Conservation (phyloP, 2,113 vertebrate species). For the Rhinoptilus africanus region DNA sequence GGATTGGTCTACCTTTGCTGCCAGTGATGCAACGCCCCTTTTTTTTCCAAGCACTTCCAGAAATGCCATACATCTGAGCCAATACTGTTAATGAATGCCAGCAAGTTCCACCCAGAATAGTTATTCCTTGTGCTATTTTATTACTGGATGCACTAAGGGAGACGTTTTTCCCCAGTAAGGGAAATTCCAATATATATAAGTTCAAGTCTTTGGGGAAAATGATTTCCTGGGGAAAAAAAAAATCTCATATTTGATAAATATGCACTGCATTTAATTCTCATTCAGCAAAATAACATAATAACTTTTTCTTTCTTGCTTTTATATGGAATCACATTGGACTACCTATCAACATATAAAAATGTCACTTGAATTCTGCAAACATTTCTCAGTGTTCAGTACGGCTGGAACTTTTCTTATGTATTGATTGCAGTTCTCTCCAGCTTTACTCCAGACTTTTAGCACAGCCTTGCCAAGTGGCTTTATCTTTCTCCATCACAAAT, state of each 20-base stretch:
- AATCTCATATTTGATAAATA: neutral
- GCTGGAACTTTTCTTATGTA: neutral
- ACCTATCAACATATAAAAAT: neutral
- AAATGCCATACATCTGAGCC: neutral
- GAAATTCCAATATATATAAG: neutral
- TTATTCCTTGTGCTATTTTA: neutral
- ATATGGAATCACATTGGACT: neutral
- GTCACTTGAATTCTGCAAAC: neutral
- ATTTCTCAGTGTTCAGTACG: neutral
- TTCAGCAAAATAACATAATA: neutral
- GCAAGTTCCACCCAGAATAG: neutral
- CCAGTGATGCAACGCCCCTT: neutral
- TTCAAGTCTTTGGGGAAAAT: neutral
- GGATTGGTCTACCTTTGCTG: neutral
- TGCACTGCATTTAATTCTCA: neutral
- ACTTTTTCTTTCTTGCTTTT: neutral
- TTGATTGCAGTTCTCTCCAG: neutral
- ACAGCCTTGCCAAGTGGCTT: neutral
- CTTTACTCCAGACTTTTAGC: neutral
- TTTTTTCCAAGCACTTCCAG: neutral
- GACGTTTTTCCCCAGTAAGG: neutral
- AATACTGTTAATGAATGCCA: conserved; percentile 10
- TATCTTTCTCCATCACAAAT: neutral
- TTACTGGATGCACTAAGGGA: neutral
- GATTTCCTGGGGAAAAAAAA: neutral